Evolutionary conservation across 2,797 vertebrate species (phyloP), one percentile per base, ranked within the genome.

Genomic region (Catostomus latipinnis): DNA sequence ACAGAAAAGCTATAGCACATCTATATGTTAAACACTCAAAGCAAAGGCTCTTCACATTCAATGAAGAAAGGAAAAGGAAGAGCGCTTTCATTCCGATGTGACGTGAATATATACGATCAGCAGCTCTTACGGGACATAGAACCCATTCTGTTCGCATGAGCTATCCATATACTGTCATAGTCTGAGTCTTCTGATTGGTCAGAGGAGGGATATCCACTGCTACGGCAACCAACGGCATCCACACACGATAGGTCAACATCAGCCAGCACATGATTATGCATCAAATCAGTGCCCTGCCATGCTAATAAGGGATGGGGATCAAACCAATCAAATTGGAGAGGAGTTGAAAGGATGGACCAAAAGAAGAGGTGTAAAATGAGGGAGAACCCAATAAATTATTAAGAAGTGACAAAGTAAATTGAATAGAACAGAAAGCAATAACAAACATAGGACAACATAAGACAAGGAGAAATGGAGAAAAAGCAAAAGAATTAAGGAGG

Each of bases 231-330:
- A 85, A 96, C 93, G 87, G 95, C 94, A 92, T 99, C 98, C 94
- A 93, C 91, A 83, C 95, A 95, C 93, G 97, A 95, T 92, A 96
- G 96, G 94, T 98, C 96, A 92, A 94, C 94, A 88, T 99, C 97
- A 83, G 95, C 97, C 93, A 99, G 93, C 93, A 99, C 98, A 88
- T 99, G 98, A 95, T 99, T 99, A 96, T 99, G 98, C 98, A 99
- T 99, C 96, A 99, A 96, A 95, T 99, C 98, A 87, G 98, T 99
- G 95, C 97, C 98, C 95, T 99, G 98, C 98, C 98, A 99, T 93
- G 98, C 98, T 99, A 95, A 93, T 94, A 83, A 92, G 82, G 80
- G 79, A 34, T n/a, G 68, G 80, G 56, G 79, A 72, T 71, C 57
- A 84, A 88, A 87, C 71, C 81, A 86, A 82, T 58, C 72, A 83